Conservation (phyloP, 1,140 invertebrate species). For the Battus philenor region DNA sequence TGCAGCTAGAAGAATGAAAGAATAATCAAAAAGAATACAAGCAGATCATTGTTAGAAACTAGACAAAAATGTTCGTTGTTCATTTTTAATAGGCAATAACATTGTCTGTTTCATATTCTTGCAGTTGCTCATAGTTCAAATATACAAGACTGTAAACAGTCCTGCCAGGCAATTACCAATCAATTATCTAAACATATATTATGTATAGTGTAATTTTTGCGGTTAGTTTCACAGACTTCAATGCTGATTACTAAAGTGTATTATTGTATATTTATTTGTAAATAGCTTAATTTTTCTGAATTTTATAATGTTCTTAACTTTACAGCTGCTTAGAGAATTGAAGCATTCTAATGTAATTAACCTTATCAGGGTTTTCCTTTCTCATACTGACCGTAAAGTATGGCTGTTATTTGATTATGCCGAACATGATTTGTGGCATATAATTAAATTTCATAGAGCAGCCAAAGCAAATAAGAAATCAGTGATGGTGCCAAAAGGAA, state of each 20-base stretch:
- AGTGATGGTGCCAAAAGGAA: conserved; percentile 96
- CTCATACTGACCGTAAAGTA: conserved; percentile 97
- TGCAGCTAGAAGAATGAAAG: too few species aligned
- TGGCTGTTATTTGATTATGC: conserved; percentile 99
- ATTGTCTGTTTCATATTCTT: too few species aligned
- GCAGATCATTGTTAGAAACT: too few species aligned
- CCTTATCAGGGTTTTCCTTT: conserved; percentile 97
- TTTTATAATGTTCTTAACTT: conserved; percentile 38
- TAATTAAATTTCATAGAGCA: conserved; percentile 99
- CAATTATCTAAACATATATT: too few species aligned
- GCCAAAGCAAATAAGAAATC: conserved; percentile 99
- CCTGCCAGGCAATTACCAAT: too few species aligned
- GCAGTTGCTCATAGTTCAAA: too few species aligned
- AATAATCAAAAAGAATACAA: too few species aligned
- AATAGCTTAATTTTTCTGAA: not conserved
- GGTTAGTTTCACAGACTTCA: too few species aligned
- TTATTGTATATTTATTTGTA: not conserved
- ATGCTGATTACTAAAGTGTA: not conserved
- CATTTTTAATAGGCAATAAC: too few species aligned
- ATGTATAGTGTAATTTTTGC: too few species aligned
- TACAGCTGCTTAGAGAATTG: conserved; percentile 95
- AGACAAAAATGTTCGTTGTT: too few species aligned
- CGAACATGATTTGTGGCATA: conserved; percentile 99
- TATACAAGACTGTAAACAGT: too few species aligned
- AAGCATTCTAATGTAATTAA: conserved; percentile 99